Evolutionary conservation across 2,888 invertebrate species (phyloP), one percentile per base, ranked within the genome.

Genomic region (Agelastica alni): DNA sequence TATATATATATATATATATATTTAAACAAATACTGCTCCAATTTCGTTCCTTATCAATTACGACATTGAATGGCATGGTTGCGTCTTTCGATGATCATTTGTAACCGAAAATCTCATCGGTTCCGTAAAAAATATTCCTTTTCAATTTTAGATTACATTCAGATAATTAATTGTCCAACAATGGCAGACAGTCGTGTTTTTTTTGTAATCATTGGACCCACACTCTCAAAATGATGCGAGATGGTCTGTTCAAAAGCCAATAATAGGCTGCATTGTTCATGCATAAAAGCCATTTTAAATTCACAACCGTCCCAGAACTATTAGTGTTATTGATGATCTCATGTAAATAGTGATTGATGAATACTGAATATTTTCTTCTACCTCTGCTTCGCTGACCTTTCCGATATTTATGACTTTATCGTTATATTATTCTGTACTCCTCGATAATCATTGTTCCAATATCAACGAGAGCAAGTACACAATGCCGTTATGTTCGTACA

Each of bases 281-380:
- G 65, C 66, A 71, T 70, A 72, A 73, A 70, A 73, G 70, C 70
- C 74, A 74, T 74, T 74, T 74, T 73, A 72, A 72, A 73, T 73
- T 72, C 71, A 73, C 72, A 66, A 68, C 30, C 53, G 70, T 64
- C 63, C 64, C 37, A 18, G 56, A 66, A 73, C 74, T 75, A 75
- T 75, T 75, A 75, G 73, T 70, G 68, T 75, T 76, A 76, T 76
- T 76, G 75, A 76, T 76, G 75, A 71, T 72, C 71, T 66, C 69
- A 66, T 67, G 65, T 58, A 60, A 62, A 63, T 72, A 74, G 73
- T 75, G 75, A 75, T 75, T 75, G 73, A 75, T 75, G 75, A 72
- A 70, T 68, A 20, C 10, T 39, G 37, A 39, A 39, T 39, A 20
- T 39, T 22, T 36, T n/a, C n/a, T 39, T 39, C 37, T 39, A 39